Conservation (phyloP, 2,113 vertebrate genomes). For the Trematomus loennbergii region DNA sequence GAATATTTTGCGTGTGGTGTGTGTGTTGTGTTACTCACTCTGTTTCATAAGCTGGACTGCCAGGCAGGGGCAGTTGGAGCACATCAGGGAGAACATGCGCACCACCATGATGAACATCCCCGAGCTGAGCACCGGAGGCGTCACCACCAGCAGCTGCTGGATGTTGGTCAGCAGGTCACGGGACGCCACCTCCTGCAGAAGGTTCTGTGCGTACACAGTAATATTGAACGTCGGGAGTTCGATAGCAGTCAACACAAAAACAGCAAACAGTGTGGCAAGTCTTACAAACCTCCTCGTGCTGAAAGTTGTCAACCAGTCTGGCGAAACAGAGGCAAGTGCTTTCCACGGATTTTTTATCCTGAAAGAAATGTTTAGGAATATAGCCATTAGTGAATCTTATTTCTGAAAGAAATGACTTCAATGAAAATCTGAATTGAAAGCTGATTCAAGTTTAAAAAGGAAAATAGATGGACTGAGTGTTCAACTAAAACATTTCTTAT, state of each 20-base stretch:
- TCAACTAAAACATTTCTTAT: too few species aligned
- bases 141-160: constrained; percentile 97
- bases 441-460: too few species aligned
- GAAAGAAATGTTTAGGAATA: constrained; percentile 11
- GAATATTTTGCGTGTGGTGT: not conserved
- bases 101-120: constrained; percentile 99
- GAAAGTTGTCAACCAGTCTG: constrained; percentile 98
- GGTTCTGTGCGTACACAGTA: constrained; percentile 85
- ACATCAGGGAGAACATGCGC: constrained; percentile 99
- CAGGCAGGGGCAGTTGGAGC: constrained; percentile 96
- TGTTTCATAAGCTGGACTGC: constrained; percentile 99
- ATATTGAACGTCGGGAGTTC: not conserved
- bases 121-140: constrained; percentile 96
- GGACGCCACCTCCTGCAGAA: constrained; percentile 97
- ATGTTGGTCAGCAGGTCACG: constrained; percentile 97
- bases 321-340: constrained; percentile 99
- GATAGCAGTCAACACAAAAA: not conserved
- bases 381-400: not conserved
- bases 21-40: constrained; percentile 91
- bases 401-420: not conserved
- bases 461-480: too few species aligned
- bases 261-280: not conserved
- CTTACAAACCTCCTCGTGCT: constrained; percentile 94
- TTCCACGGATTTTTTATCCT: constrained; percentile 99
- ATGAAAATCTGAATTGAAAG: too few species aligned